These are phyloP conservation scores for Sylvietta virens DNA, from an alignment of 2,113 vertebrate genomes.

Conservation along the genomic window DNA sequence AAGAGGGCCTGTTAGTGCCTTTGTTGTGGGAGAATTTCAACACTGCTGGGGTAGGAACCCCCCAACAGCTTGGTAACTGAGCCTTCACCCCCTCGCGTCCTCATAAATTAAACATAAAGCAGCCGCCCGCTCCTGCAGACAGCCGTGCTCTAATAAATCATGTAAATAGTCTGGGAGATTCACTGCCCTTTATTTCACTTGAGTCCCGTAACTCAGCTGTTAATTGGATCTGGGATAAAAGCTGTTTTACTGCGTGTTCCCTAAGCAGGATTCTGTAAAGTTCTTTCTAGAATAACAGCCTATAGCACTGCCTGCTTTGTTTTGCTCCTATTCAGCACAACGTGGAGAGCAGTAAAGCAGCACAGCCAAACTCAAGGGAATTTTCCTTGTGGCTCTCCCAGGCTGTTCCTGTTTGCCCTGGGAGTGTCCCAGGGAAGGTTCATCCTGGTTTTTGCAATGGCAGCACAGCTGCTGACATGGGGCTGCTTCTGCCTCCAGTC, in stretches of 20 bases:
- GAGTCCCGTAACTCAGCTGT: conserved; percentile 61
- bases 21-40: conserved; percentile 30
- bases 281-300: not conserved
- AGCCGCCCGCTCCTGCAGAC: conserved; percentile 61
- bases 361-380: not conserved
- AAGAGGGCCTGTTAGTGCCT: not conserved
- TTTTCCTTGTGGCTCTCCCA: not conserved
- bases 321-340: not conserved
- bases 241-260: conserved; percentile 10
- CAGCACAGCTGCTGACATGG: not conserved
- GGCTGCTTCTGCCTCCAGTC: not conserved
- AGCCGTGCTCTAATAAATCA: conserved; percentile 80
- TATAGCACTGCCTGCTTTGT: not conserved
- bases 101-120: conserved; percentile 86
- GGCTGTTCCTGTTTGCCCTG: not conserved
- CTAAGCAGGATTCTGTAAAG: not conserved
- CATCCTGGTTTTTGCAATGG: not conserved
- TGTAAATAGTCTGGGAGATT: conserved; percentile 78
- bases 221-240: conserved; percentile 69
- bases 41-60: conserved; percentile 70
- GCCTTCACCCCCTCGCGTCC: conserved; percentile 70
- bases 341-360: not conserved
- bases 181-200: conserved; percentile 68
- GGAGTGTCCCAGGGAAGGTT: not conserved
- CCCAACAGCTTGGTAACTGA: conserved; percentile 78